phyloP scores from a whole-genome alignment of 2,797 vertebrate species.

The Enteromius treurensis region DNA sequence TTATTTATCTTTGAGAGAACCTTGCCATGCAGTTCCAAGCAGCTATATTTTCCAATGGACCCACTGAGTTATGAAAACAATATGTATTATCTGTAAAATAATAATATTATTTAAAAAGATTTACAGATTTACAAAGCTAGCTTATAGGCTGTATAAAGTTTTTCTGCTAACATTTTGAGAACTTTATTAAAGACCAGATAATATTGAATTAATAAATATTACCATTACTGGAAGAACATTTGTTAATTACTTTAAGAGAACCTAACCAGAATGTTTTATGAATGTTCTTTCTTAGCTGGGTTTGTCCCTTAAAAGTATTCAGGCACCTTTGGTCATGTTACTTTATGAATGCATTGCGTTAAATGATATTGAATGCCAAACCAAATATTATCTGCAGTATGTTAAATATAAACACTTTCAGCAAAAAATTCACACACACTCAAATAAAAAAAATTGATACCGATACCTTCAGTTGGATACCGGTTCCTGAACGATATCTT shows the following conservation, averaged over 20 bases:
- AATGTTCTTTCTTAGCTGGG: background rate
- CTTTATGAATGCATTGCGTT: background rate
- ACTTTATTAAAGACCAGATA: background rate
- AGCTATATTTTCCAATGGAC: background rate
- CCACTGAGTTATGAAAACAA: background rate
- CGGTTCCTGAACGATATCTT: too few relatives aligned
- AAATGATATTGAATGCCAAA: background rate
- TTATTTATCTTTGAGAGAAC: background rate
- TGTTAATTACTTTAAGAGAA: background rate
- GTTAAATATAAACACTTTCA: background rate
- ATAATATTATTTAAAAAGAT: too few relatives aligned
- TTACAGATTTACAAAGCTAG: background rate
- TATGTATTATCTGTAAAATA: background rate
- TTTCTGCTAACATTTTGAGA: background rate
- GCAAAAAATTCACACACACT: background rate
- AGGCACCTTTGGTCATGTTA: background rate
- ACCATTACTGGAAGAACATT: background rate
- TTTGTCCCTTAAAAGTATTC: background rate
- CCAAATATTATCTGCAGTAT: background rate
- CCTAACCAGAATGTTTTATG: background rate
- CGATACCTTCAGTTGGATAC: too few relatives aligned
- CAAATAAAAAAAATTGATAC: too few relatives aligned
- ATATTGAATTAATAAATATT: background rate
- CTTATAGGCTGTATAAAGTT: background rate
- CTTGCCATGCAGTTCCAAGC: background rate